Base-by-base conservation (phyloP, 2,888 invertebrate species). In the Campoplex nolae region DNA sequence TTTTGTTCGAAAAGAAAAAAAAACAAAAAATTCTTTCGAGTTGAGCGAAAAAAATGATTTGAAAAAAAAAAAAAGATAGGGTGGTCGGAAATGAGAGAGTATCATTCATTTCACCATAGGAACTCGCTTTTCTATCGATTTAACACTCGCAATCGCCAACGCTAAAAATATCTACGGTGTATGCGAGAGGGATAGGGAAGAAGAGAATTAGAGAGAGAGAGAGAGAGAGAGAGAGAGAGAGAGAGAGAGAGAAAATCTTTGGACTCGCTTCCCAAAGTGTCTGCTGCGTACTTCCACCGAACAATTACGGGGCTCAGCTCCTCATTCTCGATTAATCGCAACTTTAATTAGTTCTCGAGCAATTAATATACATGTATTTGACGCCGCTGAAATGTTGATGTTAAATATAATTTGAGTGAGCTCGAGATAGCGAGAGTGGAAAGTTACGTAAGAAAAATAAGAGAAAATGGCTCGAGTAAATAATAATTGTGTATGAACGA, bases 71-170 rank as follows among this genome's bases (percentile, higher is more conserved):
- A 71, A 68, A 45, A 23, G 1, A 23, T n/a, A n/a, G 32, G 18
- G 11, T 11, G 13, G 23, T 16, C 48, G 35, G 38, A 56, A 73
- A 35, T 51, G 58, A n/a, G 58, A 4, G 68, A 42, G 74, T 71
- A 74, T 88, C 88, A 92, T 93, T 93, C 87, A 82, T 83, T 89
- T 92, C 92, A 92, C 94, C 94, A 94, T 94, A 94, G 94, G 92
- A 94, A 94, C 93, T 93, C 90, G 86, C 91, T 92, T 92, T 92
- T 91, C 92, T 94, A 94, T 94, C 91, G 94, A 94, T 94, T 93
- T 93, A 94, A 94, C 93, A 94, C 90, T 88, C 88, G 91, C 90
- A 86, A 90, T 89, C 77, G 73, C 89, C 89, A 87, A 87, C 85
- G 90, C 93, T 92, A 92, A 92, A 93, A 92, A 92, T 93, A 92